Evolutionary conservation across 2,113 vertebrate species (phyloP).

Genomic region (Leiothrix lutea): DNA sequence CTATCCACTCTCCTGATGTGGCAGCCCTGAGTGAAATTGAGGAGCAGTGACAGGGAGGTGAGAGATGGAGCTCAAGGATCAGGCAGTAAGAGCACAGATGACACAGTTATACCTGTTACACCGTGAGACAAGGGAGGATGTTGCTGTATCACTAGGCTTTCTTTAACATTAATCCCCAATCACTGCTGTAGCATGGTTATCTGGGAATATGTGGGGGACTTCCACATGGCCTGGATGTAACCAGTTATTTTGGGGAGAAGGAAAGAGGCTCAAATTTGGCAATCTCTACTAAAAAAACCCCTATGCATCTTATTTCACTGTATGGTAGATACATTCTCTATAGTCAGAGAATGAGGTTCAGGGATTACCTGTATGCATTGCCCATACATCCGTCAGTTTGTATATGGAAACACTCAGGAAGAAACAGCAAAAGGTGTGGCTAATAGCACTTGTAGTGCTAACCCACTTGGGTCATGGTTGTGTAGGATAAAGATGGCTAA

Average conservation of each 20-base stretch:
- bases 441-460: background rate
- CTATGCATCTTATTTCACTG: background rate
- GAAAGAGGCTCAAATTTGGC: background rate
- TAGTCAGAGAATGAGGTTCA: background rate
- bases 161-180: background rate
- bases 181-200: background rate
- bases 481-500: background rate
- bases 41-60: background rate
- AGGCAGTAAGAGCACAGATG: background rate
- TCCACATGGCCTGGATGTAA: background rate
- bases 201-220: background rate
- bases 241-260: background rate
- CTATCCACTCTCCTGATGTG: background rate
- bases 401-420: background rate
- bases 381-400: background rate
- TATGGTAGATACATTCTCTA: background rate
- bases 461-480: background rate
- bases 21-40: background rate
- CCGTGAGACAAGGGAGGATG: background rate
- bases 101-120: background rate
- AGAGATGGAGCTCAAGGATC: background rate
- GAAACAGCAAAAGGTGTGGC: background rate
- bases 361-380: background rate
- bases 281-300: fast-evolving
- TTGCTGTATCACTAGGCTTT: background rate